Conservation (phyloP, 2,888 invertebrate genomes). For the Drosophila dives region DNA sequence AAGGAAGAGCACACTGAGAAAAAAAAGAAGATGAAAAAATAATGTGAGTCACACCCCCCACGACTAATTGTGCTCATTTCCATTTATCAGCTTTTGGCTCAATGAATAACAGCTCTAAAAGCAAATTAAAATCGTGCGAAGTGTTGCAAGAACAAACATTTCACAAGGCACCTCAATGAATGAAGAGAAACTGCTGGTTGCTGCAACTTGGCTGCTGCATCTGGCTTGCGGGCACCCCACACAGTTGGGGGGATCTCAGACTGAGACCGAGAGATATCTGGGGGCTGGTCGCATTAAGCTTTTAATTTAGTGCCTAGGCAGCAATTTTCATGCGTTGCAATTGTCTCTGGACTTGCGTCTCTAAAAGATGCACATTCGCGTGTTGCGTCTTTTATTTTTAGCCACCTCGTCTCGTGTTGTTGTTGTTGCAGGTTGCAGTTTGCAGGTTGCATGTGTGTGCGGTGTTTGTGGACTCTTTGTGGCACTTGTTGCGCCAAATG, state of each 20-base stretch:
- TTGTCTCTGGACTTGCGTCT: conserved; percentile 30
- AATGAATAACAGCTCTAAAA: conserved; percentile 68
- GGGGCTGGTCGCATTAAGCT: conserved; percentile 67
- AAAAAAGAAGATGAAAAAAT: neutral
- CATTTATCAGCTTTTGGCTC: conserved; percentile 65
- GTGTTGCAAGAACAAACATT: conserved; percentile 59
- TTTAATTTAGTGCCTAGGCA: conserved; percentile 67
- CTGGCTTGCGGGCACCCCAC: neutral
- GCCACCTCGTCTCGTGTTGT: neutral
- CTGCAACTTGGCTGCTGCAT: neutral
- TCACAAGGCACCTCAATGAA: conserved; percentile 53
- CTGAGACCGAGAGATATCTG: neutral
- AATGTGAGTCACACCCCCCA: conserved; percentile 66
- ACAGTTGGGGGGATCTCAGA: conserved; percentile 1
- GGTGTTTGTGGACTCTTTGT: conserved; percentile 23
- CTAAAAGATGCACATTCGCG: conserved; percentile 42
- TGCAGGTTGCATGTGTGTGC: conserved; percentile 21
- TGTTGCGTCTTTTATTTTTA: conserved; percentile 42
- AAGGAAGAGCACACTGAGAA: neutral
- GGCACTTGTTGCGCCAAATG: conserved; percentile 74
- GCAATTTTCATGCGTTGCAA: conserved; percentile 67
- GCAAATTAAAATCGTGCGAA: conserved; percentile 74
- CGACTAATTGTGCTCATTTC: conserved; percentile 78
- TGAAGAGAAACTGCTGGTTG: conserved; percentile 17
- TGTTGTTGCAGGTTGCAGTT: conserved; percentile 1